A percentile compares a stretch with the other conserved stretches of the same genome.
Evolutionary conservation across 1,140 invertebrate genomes (phyloP).

Genomic region (Choristoneura fumiferana): DNA sequence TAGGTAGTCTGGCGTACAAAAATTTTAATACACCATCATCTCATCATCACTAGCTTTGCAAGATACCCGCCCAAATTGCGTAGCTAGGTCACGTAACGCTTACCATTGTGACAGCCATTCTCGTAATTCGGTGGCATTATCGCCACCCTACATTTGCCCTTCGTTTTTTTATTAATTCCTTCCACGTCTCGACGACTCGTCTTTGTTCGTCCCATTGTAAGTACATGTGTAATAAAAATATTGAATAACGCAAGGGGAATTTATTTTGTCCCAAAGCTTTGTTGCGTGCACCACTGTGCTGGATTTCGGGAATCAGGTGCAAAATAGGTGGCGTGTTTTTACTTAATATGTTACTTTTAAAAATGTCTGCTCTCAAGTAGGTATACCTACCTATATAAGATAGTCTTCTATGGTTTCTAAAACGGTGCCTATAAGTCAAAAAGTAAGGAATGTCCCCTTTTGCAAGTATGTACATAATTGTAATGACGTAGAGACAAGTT

Average conservation of each 20-base stretch:
- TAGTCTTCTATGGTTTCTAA: too few relatives aligned
- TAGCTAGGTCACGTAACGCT: slow-evolving; percentile 54
- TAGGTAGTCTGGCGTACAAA: neutral
- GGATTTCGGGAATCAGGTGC: slow-evolving; percentile 12
- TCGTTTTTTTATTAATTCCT: slow-evolving; percentile 65
- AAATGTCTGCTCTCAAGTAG: too few relatives aligned
- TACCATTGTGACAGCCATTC: slow-evolving; percentile 58
- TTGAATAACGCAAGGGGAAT: slow-evolving; percentile 34
- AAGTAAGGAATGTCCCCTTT: too few relatives aligned
- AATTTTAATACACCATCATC: slow-evolving; percentile 5
- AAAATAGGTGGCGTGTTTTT: neutral
- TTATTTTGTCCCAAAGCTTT: slow-evolving; percentile 37
- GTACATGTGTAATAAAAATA: slow-evolving; percentile 46
- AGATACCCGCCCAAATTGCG: slow-evolving; percentile 47
- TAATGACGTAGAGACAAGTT: too few relatives aligned
- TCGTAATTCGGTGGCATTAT: slow-evolving; percentile 47
- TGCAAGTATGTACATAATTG: too few relatives aligned
- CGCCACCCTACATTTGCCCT: slow-evolving; percentile 46
- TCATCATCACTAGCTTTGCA: slow-evolving; percentile 35
- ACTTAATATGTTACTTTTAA: too few relatives aligned
- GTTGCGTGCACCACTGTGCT: slow-evolving; percentile 25
- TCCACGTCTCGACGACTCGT: slow-evolving; percentile 46
- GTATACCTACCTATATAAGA: too few relatives aligned
- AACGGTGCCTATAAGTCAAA: too few relatives aligned
- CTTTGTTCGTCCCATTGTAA: slow-evolving; percentile 63